Evolutionary conservation across 1,140 invertebrate genomes (phyloP), one percentile per base, ranked within the genome.

Genomic region (Drosophila quadrilineata): DNA sequence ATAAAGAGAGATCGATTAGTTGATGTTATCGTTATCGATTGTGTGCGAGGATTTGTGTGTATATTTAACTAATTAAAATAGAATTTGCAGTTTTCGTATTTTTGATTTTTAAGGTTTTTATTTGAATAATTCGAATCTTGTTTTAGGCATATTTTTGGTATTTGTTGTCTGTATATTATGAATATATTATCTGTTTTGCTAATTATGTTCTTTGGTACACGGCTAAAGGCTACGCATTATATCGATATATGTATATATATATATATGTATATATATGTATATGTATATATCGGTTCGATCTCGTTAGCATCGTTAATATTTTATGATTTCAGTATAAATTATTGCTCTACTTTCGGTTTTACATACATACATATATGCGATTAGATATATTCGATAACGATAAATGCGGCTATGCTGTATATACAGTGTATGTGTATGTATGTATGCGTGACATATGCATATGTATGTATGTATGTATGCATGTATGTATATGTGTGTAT

Each of bases 1-100:
- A n/a, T n/a, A 24, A 6, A 36, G 41, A 14, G 41, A 28, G 12
- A 1, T 6, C 3, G 17, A 22, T 0, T 26, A n/a, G 14, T 22
- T 10, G 31, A 16, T 12, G 9, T 66, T 21, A 14, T 8, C 12
- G 26, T 48, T 33, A 26, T 45, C 22, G n/a, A 12, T 46, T 26
- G 16, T 12, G 16, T 12, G 40, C 12, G 6, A 45, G 22, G 24
- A 10, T 49, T 63, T 71, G 58, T 38, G 38, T 74, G 71, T 79
- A 84, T 63, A 84, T 84, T 82, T 75, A 75, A 75, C 76, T 80
- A 80, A 80, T 80, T 80, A 71, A 82, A 80, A 80, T 80, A 82
- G 48, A 75, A 38, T 46, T n/a, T 76, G 38, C 46, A 54, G 58
- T 60, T 79, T 60, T 16, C 6, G 54, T 64, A 26, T 24, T 50